phyloP scores from a whole-genome alignment of 2,888 invertebrate species.

The Sesia apiformis region DNA sequence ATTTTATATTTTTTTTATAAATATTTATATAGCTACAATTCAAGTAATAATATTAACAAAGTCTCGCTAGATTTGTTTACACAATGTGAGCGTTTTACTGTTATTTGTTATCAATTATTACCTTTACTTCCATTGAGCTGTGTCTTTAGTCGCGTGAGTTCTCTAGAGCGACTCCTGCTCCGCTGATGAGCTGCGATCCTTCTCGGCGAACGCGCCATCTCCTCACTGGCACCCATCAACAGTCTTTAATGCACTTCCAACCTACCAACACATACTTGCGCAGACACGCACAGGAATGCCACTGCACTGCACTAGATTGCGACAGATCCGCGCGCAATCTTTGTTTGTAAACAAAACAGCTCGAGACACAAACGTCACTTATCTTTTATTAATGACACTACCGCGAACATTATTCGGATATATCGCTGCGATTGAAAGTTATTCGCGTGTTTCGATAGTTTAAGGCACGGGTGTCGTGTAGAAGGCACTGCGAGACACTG shows the following conservation, averaged over 20 bases:
- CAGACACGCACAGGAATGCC: constrained; percentile 15
- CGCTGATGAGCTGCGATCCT: constrained; percentile 48
- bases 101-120: no score
- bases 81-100: no score
- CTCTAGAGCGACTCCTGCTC: constrained; percentile 50
- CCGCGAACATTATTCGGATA: no score
- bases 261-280: not conserved
- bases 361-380: not conserved
- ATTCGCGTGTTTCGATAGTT: not conserved
- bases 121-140: constrained; percentile 46
- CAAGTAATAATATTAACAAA: no score
- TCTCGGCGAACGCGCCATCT: constrained; percentile 61
- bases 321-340: constrained; percentile 1
- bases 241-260: not conserved
- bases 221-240: constrained; percentile 13
- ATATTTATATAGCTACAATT: no score
- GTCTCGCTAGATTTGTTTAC: no score
- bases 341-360: constrained; percentile 17
- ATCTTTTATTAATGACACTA: not conserved
- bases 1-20: no score
- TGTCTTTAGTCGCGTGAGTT: constrained; percentile 45
- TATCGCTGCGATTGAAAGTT: no score
- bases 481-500: constrained; percentile 53
- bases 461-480: constrained; percentile 38
- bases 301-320: not conserved